A percentile compares a stretch with the other conserved stretches of the same genome.
Evolutionary conservation across 2,888 invertebrate genomes (phyloP).

Genomic region (Cerceris rybyensis): DNA sequence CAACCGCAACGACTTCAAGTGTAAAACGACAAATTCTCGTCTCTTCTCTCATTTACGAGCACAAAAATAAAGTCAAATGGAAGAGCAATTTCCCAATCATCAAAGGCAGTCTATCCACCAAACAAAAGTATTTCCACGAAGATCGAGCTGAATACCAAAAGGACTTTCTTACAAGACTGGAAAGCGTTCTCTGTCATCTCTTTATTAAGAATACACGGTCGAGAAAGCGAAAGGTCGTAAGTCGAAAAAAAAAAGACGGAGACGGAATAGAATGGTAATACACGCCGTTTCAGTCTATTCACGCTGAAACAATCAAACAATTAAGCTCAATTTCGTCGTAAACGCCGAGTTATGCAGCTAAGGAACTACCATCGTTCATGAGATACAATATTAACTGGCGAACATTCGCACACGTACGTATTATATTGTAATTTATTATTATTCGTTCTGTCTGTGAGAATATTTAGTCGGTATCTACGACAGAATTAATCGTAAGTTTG

Average conservation of each 20-base stretch:
- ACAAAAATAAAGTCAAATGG: too few relatives aligned
- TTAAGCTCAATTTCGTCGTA: conserved; percentile 36
- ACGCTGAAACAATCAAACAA: conserved; percentile 31
- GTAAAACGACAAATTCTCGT: too few relatives aligned
- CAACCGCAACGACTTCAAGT: too few relatives aligned
- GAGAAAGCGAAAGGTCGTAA: conserved; percentile 19
- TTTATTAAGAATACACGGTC: conserved; percentile 52
- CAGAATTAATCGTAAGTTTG: too few relatives aligned
- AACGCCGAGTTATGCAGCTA: conserved; percentile 10
- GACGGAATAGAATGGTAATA: background rate
- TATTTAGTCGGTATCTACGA: too few relatives aligned
- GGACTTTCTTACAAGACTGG: conserved; percentile 25
- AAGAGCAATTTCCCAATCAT: too few relatives aligned
- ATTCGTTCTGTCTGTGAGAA: too few relatives aligned
- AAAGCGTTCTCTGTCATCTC: conserved; percentile 33
- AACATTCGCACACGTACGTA: background rate
- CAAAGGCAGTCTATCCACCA: background rate
- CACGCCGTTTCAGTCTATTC: conserved; percentile 18
- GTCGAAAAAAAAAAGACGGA: conserved; percentile 2
- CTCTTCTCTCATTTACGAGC: too few relatives aligned
- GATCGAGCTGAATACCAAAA: conserved; percentile 14
- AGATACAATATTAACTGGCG: background rate
- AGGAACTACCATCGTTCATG: background rate
- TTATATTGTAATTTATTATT: too few relatives aligned
- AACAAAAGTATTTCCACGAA: conserved; percentile 15